Percentiles rank a stretch among this genome's conserved stretches.
Evolutionary conservation across 2,797 vertebrate genomes (phyloP).

Genomic region (Aulostomus chinensis): DNA sequence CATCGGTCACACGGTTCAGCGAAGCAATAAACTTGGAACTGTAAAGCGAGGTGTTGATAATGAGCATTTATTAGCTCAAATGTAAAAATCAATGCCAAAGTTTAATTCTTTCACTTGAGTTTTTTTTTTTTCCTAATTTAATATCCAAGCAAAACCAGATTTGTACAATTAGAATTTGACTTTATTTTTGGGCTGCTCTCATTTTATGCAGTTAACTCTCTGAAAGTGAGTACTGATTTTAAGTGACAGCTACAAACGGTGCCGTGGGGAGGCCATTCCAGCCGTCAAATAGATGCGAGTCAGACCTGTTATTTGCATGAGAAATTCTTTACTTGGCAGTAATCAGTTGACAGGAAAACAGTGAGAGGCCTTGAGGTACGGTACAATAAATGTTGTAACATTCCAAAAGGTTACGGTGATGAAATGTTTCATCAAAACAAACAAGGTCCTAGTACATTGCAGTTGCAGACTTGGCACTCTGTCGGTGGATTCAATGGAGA

Average conservation of each 20-base stretch:
- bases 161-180: too few relatives aligned
- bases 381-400: slow-evolving; percentile 1
- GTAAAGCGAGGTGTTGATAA: slow-evolving; percentile 11
- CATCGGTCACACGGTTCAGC: slow-evolving; percentile 39
- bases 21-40: slow-evolving; percentile 5
- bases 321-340: slow-evolving; percentile 69
- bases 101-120: too few relatives aligned
- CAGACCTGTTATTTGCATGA: slow-evolving; percentile 69
- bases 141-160: too few relatives aligned
- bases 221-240: background rate
- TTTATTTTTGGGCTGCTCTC: too few relatives aligned
- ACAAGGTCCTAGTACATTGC: slow-evolving; percentile 20
- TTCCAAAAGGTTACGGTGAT: slow-evolving; percentile 16
- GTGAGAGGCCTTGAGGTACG: background rate
- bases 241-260: background rate
- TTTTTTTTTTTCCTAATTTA: too few relatives aligned
- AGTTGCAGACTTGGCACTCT: slow-evolving; percentile 40
- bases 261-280: too few relatives aligned
- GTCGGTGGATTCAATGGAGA: slow-evolving; percentile 16
- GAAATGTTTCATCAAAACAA: too few relatives aligned
- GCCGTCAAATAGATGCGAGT: slow-evolving; percentile 48
- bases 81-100: too few relatives aligned
- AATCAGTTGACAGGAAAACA: slow-evolving; percentile 34
- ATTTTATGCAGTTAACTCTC: background rate
- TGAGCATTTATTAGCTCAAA: background rate